Evolutionary conservation across 2,888 invertebrate species (phyloP).

Genomic region (Hesperia comma): DNA sequence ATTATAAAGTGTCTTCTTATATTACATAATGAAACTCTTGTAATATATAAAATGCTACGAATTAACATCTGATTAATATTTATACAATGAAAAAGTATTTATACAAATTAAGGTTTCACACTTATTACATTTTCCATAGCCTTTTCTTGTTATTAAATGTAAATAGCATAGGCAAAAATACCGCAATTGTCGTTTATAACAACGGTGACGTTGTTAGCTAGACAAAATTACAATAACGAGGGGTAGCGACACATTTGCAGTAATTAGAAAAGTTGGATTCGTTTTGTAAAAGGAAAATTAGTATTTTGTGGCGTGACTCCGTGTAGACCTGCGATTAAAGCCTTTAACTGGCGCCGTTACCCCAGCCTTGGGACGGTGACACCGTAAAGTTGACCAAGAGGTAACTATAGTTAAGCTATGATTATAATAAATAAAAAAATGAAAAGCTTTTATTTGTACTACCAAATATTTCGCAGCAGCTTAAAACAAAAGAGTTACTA

Average conservation of each 20-base stretch:
- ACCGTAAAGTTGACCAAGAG: slow-evolving; percentile 15
- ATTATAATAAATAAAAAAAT: too few species aligned
- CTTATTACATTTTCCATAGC: too few species aligned
- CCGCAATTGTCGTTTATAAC: slow-evolving; percentile 25
- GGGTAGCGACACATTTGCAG: slow-evolving; percentile 69
- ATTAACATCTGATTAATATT: too few species aligned
- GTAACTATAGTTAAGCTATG: too few species aligned
- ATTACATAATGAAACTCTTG: too few species aligned
- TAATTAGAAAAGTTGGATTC: slow-evolving; percentile 80
- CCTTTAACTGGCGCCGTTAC: slow-evolving; percentile 61
- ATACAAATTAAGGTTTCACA: too few species aligned
- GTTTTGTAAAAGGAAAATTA: slow-evolving; percentile 75
- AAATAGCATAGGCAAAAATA: slow-evolving; percentile 17
- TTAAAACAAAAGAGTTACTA: too few species aligned
- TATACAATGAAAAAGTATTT: too few species aligned
- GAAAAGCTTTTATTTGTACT: too few species aligned
- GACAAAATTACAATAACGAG: slow-evolving; percentile 63
- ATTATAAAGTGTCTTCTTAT: too few species aligned
- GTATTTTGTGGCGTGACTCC: slow-evolving; percentile 76
- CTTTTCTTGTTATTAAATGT: slow-evolving; percentile 1
- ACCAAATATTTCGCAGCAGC: too few species aligned
- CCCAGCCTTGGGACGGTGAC: slow-evolving; percentile 45
- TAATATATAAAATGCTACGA: too few species aligned
- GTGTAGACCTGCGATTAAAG: slow-evolving; percentile 66
- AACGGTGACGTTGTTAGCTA: slow-evolving; percentile 49